phyloP scores from a whole-genome alignment of 2,888 invertebrate species.

The Heliconius erato region DNA sequence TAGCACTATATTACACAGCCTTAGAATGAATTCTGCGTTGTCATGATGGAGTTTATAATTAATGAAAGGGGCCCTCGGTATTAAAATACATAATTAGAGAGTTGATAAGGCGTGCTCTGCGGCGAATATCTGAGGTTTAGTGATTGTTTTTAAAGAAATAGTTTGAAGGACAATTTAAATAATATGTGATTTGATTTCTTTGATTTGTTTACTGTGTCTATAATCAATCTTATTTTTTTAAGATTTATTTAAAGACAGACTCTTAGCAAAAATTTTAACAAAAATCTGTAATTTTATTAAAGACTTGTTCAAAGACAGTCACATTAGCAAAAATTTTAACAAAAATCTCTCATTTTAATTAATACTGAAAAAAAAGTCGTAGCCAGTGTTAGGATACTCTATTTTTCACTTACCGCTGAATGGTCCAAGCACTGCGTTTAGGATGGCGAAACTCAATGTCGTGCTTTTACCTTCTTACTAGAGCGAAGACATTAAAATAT shows the following conservation, averaged over 20 bases:
- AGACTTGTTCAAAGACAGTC: too few species aligned
- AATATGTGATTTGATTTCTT: neutral
- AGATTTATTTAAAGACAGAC: too few species aligned
- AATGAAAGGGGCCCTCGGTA: slow-evolving; percentile 59
- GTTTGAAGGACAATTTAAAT: neutral
- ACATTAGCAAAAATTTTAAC: too few species aligned
- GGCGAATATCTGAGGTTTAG: slow-evolving; percentile 40
- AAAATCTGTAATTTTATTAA: neutral
- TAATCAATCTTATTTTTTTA: neutral
- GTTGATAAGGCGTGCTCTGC: slow-evolving; percentile 48
- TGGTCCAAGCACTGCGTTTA: neutral
- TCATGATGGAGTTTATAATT: slow-evolving; percentile 67
- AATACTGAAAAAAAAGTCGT: too few species aligned
- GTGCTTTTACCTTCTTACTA: neutral
- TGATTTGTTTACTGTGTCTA: neutral
- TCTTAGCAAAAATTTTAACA: too few species aligned
- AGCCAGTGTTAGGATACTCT: neutral
- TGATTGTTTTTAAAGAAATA: slow-evolving; percentile 30
- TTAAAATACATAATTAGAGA: slow-evolving; percentile 51
- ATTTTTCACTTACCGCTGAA: neutral
- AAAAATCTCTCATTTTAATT: too few species aligned
- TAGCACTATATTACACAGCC: slow-evolving; percentile 60
- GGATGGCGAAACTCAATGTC: too few species aligned
- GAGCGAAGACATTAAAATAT: neutral
- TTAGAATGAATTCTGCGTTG: slow-evolving; percentile 57